Percentiles rank a stretch among this genome's conserved stretches.
Conservation (phyloP, 2,888 invertebrate genomes). For the Cheilosia pagana region DNA sequence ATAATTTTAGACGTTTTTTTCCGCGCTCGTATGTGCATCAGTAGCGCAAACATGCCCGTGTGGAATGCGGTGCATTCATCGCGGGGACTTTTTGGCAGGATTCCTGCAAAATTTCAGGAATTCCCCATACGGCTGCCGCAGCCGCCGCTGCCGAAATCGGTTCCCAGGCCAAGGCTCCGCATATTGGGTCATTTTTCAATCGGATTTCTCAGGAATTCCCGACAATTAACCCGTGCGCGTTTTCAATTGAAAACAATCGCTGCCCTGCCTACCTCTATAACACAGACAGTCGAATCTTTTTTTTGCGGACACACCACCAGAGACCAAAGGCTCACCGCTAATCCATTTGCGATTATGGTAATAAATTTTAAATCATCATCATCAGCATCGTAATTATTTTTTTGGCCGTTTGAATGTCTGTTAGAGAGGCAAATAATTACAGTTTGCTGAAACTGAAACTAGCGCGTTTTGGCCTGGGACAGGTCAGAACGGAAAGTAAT, state of each 20-base stretch:
- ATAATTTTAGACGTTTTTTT: constrained; percentile 52
- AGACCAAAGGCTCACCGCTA: constrained; percentile 59
- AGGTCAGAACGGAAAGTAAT: constrained; percentile 39
- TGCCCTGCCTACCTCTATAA: no score
- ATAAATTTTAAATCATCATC: constrained; percentile 55
- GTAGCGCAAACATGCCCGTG: not conserved
- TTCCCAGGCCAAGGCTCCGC: constrained; percentile 13
- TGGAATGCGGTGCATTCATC: constrained; percentile 33
- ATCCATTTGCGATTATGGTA: constrained; percentile 60
- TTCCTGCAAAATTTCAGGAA: constrained; percentile 12
- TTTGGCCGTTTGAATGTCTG: constrained; percentile 21
- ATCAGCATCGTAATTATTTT: constrained; percentile 26
- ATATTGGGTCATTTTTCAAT: constrained; percentile 29
- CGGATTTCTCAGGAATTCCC: constrained; percentile 22
- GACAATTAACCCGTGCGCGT: constrained; percentile 20
- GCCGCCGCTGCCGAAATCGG: not conserved
- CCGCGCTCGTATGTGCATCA: not conserved
- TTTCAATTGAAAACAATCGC: constrained; percentile 42
- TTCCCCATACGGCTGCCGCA: not conserved
- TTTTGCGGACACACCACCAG: not conserved
- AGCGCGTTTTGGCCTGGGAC: not conserved
- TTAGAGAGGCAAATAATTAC: constrained; percentile 29
- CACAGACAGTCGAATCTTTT: not conserved
- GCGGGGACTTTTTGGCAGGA: constrained; percentile 19
- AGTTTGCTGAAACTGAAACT: constrained; percentile 6